Conservation (phyloP, 2,888 invertebrate species). For the Nomada goodeniana region DNA sequence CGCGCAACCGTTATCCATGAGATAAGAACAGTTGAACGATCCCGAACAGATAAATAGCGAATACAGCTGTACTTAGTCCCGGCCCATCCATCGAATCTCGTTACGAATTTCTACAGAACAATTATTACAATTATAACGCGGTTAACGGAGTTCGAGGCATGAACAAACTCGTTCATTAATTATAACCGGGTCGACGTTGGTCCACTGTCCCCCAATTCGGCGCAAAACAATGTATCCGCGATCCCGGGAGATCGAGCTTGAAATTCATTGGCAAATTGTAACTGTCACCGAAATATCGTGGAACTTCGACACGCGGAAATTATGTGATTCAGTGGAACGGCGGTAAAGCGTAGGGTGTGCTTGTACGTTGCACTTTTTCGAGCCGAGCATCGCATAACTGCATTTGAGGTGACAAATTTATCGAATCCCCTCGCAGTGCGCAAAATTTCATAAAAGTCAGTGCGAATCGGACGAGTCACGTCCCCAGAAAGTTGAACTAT, state of each 20-base stretch:
- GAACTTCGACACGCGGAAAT: constrained; percentile 4
- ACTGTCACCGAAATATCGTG: constrained; percentile 15
- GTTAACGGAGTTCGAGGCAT: constrained; percentile 43
- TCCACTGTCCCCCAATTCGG: constrained; percentile 24
- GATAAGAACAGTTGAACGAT: constrained; percentile 33
- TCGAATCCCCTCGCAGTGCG: too few relatives aligned
- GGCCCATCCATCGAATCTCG: constrained; percentile 29
- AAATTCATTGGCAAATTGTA: constrained; percentile 40
- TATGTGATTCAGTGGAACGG: not conserved
- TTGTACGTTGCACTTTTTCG: not conserved
- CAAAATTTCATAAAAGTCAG: too few relatives aligned
- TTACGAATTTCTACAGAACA: constrained; percentile 45
- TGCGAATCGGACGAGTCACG: too few relatives aligned
- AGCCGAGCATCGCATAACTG: too few relatives aligned
- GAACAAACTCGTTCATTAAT: constrained; percentile 46
- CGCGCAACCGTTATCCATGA: not conserved
- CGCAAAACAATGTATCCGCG: constrained; percentile 37
- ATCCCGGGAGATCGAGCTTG: constrained; percentile 9
- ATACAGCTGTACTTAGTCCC: constrained; percentile 30
- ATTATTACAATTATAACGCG: constrained; percentile 47
- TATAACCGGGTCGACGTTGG: constrained; percentile 36
- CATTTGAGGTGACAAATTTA: too few relatives aligned
- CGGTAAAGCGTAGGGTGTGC: not conserved
- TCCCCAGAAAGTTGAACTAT: too few relatives aligned
- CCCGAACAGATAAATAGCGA: constrained; percentile 20